phyloP scores from a whole-genome alignment of 2,888 invertebrate species.

The Conops quadrifasciatus region DNA sequence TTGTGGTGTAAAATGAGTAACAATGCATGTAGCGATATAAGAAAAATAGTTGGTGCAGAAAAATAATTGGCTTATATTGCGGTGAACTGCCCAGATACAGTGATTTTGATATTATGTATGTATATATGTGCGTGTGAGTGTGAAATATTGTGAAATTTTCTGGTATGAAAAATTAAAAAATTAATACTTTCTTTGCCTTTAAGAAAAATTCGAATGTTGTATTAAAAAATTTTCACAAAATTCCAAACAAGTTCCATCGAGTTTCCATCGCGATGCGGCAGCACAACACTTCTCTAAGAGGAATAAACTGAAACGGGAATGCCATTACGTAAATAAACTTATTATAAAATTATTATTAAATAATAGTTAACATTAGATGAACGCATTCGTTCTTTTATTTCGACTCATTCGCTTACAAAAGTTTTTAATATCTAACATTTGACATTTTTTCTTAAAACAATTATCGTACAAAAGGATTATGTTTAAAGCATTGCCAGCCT shows the following conservation, averaged over 20 bases:
- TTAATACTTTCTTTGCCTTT: neutral
- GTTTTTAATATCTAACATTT: neutral
- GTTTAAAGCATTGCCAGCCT: conserved; percentile 27
- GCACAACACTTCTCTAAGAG: too few species aligned
- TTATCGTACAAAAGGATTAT: neutral
- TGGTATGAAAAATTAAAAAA: neutral
- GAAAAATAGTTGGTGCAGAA: too few species aligned
- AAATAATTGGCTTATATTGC: neutral
- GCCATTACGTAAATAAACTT: too few species aligned
- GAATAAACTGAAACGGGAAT: too few species aligned
- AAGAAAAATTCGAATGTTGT: neutral
- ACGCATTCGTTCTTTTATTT: neutral
- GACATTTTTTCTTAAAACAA: neutral
- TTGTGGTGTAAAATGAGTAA: neutral
- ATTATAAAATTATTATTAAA: too few species aligned
- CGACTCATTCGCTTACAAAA: neutral
- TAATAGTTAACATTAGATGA: too few species aligned
- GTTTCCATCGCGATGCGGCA: neutral
- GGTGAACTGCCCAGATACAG: neutral
- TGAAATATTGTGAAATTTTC: neutral
- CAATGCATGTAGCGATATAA: too few species aligned
- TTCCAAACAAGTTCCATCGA: neutral
- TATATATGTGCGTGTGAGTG: conserved; percentile 2
- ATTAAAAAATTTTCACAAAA: neutral
- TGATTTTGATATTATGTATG: conserved; percentile 12